phyloP scores from a whole-genome alignment of 2,888 invertebrate species.

The Timandra comae region DNA sequence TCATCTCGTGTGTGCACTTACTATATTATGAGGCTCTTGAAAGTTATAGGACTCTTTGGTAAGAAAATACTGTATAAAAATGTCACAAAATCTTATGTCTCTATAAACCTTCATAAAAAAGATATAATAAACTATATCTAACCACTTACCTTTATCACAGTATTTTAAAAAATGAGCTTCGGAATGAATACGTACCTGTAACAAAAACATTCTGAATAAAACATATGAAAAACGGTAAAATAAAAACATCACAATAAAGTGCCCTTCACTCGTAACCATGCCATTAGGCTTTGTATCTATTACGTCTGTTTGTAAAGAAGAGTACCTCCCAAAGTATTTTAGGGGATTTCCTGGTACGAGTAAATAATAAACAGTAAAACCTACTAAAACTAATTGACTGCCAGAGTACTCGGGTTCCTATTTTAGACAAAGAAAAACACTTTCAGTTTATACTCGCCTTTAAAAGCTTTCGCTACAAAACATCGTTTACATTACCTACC shows the following conservation, averaged over 20 bases:
- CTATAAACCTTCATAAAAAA: too few relatives aligned
- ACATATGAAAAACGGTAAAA: not conserved
- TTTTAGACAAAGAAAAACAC: constrained; percentile 28
- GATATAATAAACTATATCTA: too few relatives aligned
- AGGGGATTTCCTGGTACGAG: constrained; percentile 5
- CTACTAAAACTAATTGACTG: constrained; percentile 22
- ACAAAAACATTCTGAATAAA: constrained; percentile 12
- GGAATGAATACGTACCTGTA: constrained; percentile 20
- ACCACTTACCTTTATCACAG: constrained; percentile 9
- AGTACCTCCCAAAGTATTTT: not conserved
- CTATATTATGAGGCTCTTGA: too few relatives aligned
- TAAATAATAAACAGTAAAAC: constrained; percentile 17
- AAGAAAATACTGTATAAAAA: too few relatives aligned
- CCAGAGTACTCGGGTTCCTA: constrained; percentile 19
- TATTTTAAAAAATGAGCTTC: not conserved
- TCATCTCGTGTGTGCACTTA: too few relatives aligned
- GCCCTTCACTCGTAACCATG: not conserved
- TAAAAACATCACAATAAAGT: not conserved
- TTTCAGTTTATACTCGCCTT: constrained; percentile 36
- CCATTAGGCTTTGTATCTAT: not conserved
- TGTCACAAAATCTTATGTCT: too few relatives aligned
- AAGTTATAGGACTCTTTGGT: too few relatives aligned
- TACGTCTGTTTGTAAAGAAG: not conserved
- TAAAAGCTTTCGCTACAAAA: constrained; percentile 44
- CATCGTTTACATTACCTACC: constrained; percentile 37